These are phyloP conservation scores for Ichneumon xanthorius DNA, from an alignment of 2,888 invertebrate genomes.

Conservation along the genomic window DNA sequence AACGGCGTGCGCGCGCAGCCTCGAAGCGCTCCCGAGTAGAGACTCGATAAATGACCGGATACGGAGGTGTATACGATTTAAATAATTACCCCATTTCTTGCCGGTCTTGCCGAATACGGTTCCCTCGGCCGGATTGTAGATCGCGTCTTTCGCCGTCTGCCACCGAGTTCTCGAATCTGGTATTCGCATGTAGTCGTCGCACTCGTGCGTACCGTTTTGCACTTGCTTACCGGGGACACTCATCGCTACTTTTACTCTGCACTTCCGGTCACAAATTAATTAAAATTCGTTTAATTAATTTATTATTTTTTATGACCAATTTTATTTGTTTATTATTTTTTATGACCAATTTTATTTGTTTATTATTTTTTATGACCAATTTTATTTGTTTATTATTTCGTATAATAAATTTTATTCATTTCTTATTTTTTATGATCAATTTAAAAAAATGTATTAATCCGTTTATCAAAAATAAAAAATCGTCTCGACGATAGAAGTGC, in stretches of 20 bases:
- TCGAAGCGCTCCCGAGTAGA: neutral
- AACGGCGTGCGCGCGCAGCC: neutral
- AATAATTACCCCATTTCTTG: conserved; percentile 88
- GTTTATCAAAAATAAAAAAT: too few species aligned
- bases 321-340: too few species aligned
- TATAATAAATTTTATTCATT: neutral
- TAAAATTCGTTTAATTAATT: neutral
- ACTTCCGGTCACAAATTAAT: neutral
- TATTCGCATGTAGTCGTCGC: conserved; percentile 76
- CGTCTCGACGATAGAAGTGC: neutral
- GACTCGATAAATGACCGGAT: neutral
- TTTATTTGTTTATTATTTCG: too few species aligned
- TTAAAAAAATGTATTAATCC: too few species aligned
- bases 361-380: too few species aligned
- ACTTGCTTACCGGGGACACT: conserved; percentile 73
- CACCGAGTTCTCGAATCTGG: conserved; percentile 77
- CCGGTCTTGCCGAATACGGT: conserved; percentile 88
- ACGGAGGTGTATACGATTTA: neutral
- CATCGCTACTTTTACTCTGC: conserved; percentile 67
- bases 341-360: too few species aligned
- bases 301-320: neutral
- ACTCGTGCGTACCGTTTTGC: conserved; percentile 74
- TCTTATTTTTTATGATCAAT: neutral
- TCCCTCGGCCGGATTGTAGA: conserved; percentile 87
- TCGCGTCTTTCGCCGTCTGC: conserved; percentile 77